phyloP scores from a whole-genome alignment of 2,888 invertebrate genomes.

The Notocelia uddmanniana region DNA sequence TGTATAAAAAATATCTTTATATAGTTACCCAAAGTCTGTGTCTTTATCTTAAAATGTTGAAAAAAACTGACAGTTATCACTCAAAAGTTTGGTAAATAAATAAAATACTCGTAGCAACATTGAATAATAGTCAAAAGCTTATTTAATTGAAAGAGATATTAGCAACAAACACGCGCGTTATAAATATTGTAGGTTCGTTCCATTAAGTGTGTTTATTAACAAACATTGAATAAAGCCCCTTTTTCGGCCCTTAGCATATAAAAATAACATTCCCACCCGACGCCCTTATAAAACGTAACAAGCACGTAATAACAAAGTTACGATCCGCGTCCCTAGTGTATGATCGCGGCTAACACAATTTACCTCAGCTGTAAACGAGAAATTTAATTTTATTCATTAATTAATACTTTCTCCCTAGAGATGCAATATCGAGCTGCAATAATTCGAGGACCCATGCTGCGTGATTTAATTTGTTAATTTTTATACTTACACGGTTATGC shows the following conservation, averaged over 20 bases:
- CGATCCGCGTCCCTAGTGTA: slow-evolving; percentile 31
- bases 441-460: slow-evolving; percentile 19
- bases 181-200: too few species aligned
- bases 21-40: too few species aligned
- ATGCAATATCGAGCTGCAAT: slow-evolving; percentile 42
- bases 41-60: too few species aligned
- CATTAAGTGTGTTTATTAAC: not conserved
- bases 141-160: too few species aligned
- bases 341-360: slow-evolving; percentile 38
- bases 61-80: too few species aligned
- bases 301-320: slow-evolving; percentile 33
- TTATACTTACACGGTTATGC: slow-evolving; percentile 15
- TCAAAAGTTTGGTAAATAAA: too few species aligned
- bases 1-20: too few species aligned
- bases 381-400: slow-evolving; percentile 38
- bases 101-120: too few species aligned
- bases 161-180: too few species aligned
- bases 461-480: slow-evolving; percentile 31
- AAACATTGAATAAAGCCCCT: not conserved
- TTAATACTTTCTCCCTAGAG: slow-evolving; percentile 33
- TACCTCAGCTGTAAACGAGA: slow-evolving; percentile 18
- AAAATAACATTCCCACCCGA: not conserved
- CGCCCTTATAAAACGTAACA: slow-evolving; percentile 24
- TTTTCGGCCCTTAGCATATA: not conserved
- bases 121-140: too few species aligned